These are phyloP conservation scores for Cydia pomonella DNA, from an alignment of 1,140 invertebrate genomes.

Conservation along the genomic window DNA sequence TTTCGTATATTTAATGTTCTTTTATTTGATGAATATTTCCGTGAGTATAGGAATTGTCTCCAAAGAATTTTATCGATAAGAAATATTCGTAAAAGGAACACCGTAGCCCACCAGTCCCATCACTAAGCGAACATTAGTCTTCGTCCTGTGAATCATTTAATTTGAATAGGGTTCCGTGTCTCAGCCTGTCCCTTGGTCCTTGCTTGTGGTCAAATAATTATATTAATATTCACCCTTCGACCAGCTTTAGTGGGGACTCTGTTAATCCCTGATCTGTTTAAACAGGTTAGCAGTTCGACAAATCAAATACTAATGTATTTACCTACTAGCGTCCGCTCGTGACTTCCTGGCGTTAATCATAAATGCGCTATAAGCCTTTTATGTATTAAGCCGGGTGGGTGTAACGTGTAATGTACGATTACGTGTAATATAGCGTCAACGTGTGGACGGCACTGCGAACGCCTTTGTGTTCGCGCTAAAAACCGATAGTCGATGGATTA, in stretches of 20 bases:
- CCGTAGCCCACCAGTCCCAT: not conserved
- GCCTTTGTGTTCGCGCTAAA: no score
- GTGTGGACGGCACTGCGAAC: no score
- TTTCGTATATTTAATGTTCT: no score
- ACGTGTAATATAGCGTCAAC: no score
- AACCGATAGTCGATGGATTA: no score
- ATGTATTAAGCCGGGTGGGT: no score
- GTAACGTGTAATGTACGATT: no score
- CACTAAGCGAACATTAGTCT: slow-evolving; percentile 9
- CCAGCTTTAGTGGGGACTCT: not conserved
- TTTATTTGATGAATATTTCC: not conserved
- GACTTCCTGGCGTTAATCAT: no score
- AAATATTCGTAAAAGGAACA: not conserved
- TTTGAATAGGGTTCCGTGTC: slow-evolving; percentile 17
- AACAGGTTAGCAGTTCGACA: not conserved
- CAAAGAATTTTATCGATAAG: not conserved
- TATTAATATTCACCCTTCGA: not conserved
- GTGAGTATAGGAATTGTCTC: not conserved
- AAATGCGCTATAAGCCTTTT: no score
- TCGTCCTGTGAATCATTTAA: slow-evolving; percentile 27
- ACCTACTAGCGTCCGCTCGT: no score
- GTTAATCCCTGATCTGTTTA: not conserved
- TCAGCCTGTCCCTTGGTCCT: not conserved
- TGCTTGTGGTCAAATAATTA: not conserved
- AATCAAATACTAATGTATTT: no score